A percentile compares a stretch with the other conserved stretches of the same genome.
Evolutionary conservation across 37 sponge, comb jelly and placozoan genomes (phyloP).

Genomic region (Eunapius fragilis): DNA sequence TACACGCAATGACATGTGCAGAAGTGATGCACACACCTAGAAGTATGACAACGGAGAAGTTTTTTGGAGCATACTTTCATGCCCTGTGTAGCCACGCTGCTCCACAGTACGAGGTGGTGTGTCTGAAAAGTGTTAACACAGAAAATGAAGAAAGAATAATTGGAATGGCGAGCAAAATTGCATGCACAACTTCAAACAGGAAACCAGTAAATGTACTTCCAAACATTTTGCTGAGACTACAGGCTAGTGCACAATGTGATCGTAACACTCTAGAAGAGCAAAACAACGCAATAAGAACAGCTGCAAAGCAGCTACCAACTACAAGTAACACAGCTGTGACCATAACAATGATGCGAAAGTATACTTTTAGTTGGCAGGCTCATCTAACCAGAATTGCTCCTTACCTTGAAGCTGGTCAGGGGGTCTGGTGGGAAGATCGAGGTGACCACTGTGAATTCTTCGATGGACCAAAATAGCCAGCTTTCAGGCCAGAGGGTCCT

Average conservation of each 20-base stretch:
- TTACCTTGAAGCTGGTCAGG: background rate
- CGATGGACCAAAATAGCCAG: background rate
- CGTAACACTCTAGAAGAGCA: background rate
- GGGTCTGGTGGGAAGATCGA: background rate
- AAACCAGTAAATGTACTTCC: slow-evolving; percentile 4
- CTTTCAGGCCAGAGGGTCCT: background rate
- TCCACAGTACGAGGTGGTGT: slow-evolving; percentile 1
- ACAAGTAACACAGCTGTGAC: background rate
- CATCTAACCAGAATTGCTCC: background rate
- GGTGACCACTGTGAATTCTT: background rate
- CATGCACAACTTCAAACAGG: background rate
- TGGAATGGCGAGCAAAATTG: slow-evolving; percentile 21
- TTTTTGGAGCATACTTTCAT: slow-evolving; percentile 21
- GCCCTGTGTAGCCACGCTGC: slow-evolving; percentile 11
- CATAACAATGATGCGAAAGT: background rate
- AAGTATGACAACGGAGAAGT: background rate
- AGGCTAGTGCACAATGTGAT: background rate
- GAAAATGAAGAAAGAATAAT: slow-evolving; percentile 29
- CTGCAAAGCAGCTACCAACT: background rate
- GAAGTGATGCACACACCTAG: background rate
- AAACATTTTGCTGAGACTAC: slow-evolving; percentile 19
- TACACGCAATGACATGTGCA: slow-evolving; percentile 4
- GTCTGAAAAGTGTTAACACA: slow-evolving; percentile 2
- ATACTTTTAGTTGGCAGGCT: background rate
- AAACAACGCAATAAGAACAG: background rate